Evolutionary conservation across 2,888 invertebrate genomes (phyloP), one percentile per base, ranked within the genome.

Genomic region (Macropis europaea): DNA sequence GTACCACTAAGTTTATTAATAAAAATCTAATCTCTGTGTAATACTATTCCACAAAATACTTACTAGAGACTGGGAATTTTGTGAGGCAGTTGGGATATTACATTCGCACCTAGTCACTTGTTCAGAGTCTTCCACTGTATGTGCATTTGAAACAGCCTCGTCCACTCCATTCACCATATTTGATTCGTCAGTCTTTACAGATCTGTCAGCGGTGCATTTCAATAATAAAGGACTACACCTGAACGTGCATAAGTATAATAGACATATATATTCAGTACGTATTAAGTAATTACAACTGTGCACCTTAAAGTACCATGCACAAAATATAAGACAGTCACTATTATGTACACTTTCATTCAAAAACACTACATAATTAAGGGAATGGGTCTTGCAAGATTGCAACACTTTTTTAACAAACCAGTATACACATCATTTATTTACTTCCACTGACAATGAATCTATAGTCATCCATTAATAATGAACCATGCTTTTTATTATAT

Each of bases 171-270:
- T 85, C 86, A 87, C 84, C 89, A 88, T 85, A 83, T 86, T 90
- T 75, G 87, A 86, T 89, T 91, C 91, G 88, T 92, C 94, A 91
- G 94, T 94, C 92, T 94, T 94, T 86, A 93, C 93, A 88, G 94
- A 93, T 91, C 94, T 94, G 90, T 94, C 93, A 87, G 93, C 93
- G 91, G 92, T 93, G 86, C 91, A 88, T 88, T 87, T 88, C 82
- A 86, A 82, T 87, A 81, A 82, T 85, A 86, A 85, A 83, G 73
- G 77, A 82, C 84, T 84, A 84, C 73, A 77, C 77, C 76, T 81
- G 74, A 79, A 67, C 76, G 77, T 82, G 77, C 78, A 80, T 75
- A 76, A 75, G 66, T 78, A 79, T 71, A 76, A 75, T 67, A 74
- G 56, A 76, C 45, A 71, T 43, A 76, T n/a, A n/a, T 70, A 52